Percentiles rank a stretch among this genome's conserved stretches.
These are phyloP conservation scores for Tenualosa thibaudeaui DNA, from an alignment of 2,797 vertebrate genomes.

Conservation along the genomic window DNA sequence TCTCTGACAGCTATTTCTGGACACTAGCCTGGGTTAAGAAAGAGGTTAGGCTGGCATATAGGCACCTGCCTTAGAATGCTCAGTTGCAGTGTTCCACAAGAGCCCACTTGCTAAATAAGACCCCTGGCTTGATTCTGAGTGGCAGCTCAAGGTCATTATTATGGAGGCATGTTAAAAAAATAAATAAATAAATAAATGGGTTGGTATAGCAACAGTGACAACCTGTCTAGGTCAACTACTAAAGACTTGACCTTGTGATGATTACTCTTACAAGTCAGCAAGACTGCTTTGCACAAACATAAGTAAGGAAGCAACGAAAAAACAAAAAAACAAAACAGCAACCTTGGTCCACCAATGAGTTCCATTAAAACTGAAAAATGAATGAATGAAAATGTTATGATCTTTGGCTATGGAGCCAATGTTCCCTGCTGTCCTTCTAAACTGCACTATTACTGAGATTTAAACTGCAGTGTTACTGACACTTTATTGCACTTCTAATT, in stretches of 20 bases:
- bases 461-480: background rate
- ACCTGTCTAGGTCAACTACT: background rate
- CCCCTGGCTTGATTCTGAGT: background rate
- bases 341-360: slow-evolving; percentile 5
- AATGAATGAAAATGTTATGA: background rate
- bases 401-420: background rate
- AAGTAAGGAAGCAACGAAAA: background rate
- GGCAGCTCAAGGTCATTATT: background rate
- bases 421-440: background rate
- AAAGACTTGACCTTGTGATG: background rate
- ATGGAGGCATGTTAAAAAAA: background rate
- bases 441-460: background rate
- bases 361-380: background rate
- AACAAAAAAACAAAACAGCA: background rate
- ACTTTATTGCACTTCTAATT: background rate
- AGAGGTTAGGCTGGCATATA: background rate
- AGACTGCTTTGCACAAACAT: background rate
- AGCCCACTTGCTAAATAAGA: background rate
- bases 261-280: background rate
- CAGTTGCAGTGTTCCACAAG: background rate
- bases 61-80: background rate
- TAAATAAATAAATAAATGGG: background rate
- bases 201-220: background rate
- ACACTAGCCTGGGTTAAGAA: background rate
- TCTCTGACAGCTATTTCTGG: background rate